Conservation (phyloP, 2,888 invertebrate species). For the Antheraea assamensis region DNA sequence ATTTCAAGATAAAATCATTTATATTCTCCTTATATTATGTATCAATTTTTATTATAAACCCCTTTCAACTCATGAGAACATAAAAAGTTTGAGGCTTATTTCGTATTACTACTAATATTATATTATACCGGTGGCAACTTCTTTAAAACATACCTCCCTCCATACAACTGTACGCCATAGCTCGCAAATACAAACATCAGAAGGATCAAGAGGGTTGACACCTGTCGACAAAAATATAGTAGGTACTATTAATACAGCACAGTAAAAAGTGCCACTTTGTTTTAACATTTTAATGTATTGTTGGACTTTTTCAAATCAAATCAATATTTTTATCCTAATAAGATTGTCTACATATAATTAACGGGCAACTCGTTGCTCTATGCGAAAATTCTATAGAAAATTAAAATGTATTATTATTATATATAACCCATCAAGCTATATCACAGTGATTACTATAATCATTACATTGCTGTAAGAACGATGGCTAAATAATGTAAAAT, state of each 20-base stretch:
- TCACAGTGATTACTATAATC: no score
- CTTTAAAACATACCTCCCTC: constrained; percentile 83
- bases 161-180: constrained; percentile 98
- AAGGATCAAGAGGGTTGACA: constrained; percentile 97
- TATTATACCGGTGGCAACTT: not conserved
- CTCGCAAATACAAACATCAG: constrained; percentile 99
- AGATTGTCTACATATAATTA: not conserved
- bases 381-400: no score
- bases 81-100: not conserved
- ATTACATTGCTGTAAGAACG: no score
- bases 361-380: not conserved
- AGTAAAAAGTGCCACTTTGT: not conserved
- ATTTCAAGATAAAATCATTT: not conserved
- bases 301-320: not conserved
- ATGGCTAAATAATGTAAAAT: no score
- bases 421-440: no score
- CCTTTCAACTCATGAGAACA: not conserved
- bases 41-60: not conserved
- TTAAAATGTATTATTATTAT: no score
- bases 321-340: not conserved
- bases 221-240: constrained; percentile 73
- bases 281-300: not conserved
- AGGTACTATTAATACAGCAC: not conserved
- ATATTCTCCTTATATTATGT: not conserved
- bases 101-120: constrained; percentile 9